phyloP scores from a whole-genome alignment of 2,888 invertebrate genomes.

The Drosophila phalerata region DNA sequence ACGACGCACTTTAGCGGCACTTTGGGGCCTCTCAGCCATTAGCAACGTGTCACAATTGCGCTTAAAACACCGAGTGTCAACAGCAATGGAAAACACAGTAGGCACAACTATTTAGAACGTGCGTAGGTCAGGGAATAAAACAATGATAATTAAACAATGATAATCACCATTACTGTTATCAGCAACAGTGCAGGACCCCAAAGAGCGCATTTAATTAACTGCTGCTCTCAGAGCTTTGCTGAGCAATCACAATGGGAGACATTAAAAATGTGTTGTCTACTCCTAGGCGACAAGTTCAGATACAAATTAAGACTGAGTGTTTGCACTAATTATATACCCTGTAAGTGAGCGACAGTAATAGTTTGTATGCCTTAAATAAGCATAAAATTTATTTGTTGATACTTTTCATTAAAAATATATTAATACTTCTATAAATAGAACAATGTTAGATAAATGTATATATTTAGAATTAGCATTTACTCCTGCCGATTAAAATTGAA shows the following conservation, averaged over 20 bases:
- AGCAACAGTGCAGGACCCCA: slow-evolving; percentile 16
- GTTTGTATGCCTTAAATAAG: neutral
- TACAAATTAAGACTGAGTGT: neutral
- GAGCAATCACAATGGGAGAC: slow-evolving; percentile 31
- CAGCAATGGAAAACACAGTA: neutral
- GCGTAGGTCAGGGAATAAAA: slow-evolving; percentile 11
- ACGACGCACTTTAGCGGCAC: slow-evolving; percentile 35
- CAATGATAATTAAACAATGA: slow-evolving; percentile 22
- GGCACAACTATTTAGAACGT: slow-evolving; percentile 14
- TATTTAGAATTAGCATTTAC: too few relatives aligned
- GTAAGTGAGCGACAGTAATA: neutral
- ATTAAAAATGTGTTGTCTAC: slow-evolving; percentile 34
- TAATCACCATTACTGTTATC: slow-evolving; percentile 33
- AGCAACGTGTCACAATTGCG: slow-evolving; percentile 31
- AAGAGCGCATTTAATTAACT: slow-evolving; percentile 51
- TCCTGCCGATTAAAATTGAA: too few relatives aligned
- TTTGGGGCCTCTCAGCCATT: slow-evolving; percentile 35
- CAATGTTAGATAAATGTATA: too few relatives aligned
- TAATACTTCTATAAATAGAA: too few relatives aligned
- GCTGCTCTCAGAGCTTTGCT: slow-evolving; percentile 27
- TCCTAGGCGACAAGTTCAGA: slow-evolving; percentile 12
- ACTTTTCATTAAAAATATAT: too few relatives aligned
- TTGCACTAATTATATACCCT: neutral
- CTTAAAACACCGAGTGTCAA: slow-evolving; percentile 32
- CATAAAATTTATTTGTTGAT: neutral